Conservation (phyloP, 35 echinoderm and acorn worm species). For the Apostichopus parvimensis region DNA sequence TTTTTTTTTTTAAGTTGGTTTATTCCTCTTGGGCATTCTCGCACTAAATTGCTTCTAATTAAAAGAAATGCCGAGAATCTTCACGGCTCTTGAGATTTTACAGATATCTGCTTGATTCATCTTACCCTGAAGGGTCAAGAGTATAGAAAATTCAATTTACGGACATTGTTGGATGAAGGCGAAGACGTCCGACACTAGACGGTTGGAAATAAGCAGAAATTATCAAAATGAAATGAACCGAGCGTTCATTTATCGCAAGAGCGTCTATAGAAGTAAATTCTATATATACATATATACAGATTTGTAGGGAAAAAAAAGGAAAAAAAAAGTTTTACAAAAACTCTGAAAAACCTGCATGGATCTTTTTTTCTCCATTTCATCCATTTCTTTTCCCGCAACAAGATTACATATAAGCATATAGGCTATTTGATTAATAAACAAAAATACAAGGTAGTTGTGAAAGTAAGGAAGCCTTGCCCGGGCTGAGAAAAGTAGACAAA, state of each 20-base stretch:
- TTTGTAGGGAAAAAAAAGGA: too few species aligned
- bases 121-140: background rate
- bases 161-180: background rate
- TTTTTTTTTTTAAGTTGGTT: background rate
- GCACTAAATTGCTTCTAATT: background rate
- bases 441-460: too few species aligned
- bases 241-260: background rate
- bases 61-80: background rate
- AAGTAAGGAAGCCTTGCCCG: too few species aligned
- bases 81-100: background rate
- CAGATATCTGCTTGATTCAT: background rate
- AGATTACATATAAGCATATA: too few species aligned
- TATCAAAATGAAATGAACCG: background rate
- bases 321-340: too few species aligned
- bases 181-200: background rate
- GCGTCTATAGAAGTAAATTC: background rate
- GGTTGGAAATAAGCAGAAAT: background rate
- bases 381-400: too few species aligned
- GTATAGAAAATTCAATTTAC: slow-evolving; percentile 25
- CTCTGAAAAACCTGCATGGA: too few species aligned
- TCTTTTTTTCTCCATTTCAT: too few species aligned
- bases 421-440: too few species aligned
- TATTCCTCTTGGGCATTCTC: background rate
- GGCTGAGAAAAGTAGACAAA: too few species aligned
- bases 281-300: too few species aligned